Evolutionary conservation across 2,888 invertebrate species (phyloP).

Genomic region (Drepana falcataria): DNA sequence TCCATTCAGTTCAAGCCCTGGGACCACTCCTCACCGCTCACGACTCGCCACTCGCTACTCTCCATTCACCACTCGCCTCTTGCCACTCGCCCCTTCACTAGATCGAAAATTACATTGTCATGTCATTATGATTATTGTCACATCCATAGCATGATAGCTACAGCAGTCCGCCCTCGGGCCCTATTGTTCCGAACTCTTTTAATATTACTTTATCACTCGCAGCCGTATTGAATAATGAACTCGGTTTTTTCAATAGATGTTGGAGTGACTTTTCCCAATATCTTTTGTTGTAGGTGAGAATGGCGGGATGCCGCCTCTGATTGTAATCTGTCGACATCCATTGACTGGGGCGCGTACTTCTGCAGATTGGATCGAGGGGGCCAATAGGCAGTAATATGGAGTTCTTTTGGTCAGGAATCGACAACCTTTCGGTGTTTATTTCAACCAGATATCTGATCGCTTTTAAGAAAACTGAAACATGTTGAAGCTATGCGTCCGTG

Average conservation of each 20-base stretch:
- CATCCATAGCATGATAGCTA: background rate
- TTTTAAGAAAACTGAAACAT: too few species aligned
- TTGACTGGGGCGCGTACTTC: background rate
- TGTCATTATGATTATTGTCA: background rate
- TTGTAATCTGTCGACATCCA: background rate
- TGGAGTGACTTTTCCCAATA: background rate
- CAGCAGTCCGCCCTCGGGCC: constrained; percentile 4
- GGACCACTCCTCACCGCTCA: background rate
- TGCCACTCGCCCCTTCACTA: constrained; percentile 3
- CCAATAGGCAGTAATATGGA: too few species aligned
- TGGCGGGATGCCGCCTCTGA: background rate
- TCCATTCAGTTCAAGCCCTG: background rate
- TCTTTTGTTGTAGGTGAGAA: background rate
- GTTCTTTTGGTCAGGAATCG: too few species aligned
- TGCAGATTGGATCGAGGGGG: background rate
- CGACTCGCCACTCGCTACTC: background rate
- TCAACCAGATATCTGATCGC: too few species aligned
- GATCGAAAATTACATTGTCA: constrained; percentile 28
- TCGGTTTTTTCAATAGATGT: background rate
- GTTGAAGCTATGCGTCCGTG: too few species aligned
- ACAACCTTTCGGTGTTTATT: too few species aligned
- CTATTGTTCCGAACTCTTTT: constrained; percentile 5
- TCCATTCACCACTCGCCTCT: background rate
- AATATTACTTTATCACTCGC: constrained; percentile 4
- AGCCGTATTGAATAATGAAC: constrained; percentile 1